Evolutionary conservation across 2,113 vertebrate species (phyloP), one percentile per base, ranked within the genome.

Genomic region (Pelmatolapia mariae): DNA sequence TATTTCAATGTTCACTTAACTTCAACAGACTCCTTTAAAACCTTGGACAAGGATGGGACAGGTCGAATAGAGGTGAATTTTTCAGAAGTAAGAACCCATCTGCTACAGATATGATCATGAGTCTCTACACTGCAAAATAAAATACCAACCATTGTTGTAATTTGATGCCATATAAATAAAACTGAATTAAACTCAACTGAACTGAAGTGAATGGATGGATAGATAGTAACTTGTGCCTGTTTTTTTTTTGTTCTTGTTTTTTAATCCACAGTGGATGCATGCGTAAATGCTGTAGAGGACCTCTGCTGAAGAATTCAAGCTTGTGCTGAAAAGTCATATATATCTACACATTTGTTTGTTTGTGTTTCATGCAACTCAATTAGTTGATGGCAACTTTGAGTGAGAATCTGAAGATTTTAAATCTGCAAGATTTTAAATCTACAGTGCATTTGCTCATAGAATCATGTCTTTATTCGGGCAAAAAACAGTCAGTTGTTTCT

Each of bases 21-120:
- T 83, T 89, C 10, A 81, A 90, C 92, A 98, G 97, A 97, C 1
- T 96, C 96, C 78, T 98, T 98, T 94, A 96, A 97, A 53, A 79
- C 86, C 15, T 26, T 93, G 82, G 90, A 93, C 38, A 85, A 91
- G 38, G 68, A 93, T 2, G 87, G 19, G 2, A 92, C 95, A 1
- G 97, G 97, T 3, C 53, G 92, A 0, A 94, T 98, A 81, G 91
- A 96, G 59, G 91, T 98, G 1, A 92, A 92, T 50, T 78, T 97
- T 33, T 81, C 89, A 88, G 92, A 97, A 97, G 97, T 97, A 85
- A 82, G 56, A 87, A 24, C 6, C 5, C 1, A 1, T 24, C 24
- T 61, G n/a, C 61, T 33, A 53, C 38, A 36, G 1, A 26, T 52
- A 13, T 2, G 76, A 26, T 22, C 4, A 18, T 57, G 18, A 2